Conservation (phyloP, 2,113 vertebrate genomes). For the Pachypanchax playfairii region DNA sequence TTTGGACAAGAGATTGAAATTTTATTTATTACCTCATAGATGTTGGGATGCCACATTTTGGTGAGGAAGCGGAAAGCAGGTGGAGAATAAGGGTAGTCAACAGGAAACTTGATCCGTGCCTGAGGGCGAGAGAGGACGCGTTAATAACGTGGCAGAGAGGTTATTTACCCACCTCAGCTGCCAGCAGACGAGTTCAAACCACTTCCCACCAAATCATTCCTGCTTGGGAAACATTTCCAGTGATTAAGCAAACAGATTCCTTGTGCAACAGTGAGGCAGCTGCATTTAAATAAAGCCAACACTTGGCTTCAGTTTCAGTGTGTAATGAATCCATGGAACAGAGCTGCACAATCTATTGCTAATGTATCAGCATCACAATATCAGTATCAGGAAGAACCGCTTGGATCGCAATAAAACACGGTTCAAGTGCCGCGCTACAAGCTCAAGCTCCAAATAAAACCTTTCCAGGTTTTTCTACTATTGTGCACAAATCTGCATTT, state of each 20-base stretch:
- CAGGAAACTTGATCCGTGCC: constrained; percentile 94
- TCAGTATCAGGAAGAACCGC: too few relatives aligned
- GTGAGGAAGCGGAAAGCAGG: constrained; percentile 94
- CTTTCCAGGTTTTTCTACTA: too few relatives aligned
- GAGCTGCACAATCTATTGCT: constrained; percentile 1
- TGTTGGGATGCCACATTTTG: constrained; percentile 99
- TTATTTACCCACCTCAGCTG: not conserved
- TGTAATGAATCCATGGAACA: not conserved
- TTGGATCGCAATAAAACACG: too few relatives aligned
- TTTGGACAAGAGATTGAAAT: too few relatives aligned
- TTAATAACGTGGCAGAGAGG: constrained; percentile 17
- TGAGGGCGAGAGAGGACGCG: constrained; percentile 57
- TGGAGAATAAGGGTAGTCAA: constrained; percentile 96
- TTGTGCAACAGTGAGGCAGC: not conserved
- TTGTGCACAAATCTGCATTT: not conserved
- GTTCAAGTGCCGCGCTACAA: too few relatives aligned
- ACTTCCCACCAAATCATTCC: constrained; percentile 1
- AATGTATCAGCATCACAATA: too few relatives aligned
- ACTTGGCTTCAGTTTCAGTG: not conserved
- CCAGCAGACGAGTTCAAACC: constrained; percentile 19
- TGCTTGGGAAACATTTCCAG: not conserved
- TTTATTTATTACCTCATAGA: constrained; percentile 95
- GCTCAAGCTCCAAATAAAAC: too few relatives aligned
- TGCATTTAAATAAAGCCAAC: not conserved
- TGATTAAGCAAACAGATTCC: not conserved